phyloP scores from a whole-genome alignment of 2,797 vertebrate species.

The Cuculus canorus region DNA sequence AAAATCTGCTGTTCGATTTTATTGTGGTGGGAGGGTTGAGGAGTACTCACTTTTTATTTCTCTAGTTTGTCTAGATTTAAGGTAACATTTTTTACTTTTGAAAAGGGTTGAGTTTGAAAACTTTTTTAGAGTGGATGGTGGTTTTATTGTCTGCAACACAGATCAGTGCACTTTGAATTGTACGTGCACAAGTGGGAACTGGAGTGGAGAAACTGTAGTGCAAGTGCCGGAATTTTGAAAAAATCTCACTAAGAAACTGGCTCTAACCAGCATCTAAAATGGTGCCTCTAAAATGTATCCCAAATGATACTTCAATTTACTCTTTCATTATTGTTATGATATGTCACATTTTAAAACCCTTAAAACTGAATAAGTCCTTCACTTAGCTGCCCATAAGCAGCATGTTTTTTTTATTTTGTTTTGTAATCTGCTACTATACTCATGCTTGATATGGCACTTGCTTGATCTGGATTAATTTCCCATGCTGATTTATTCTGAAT shows the following conservation, averaged over 20 bases:
- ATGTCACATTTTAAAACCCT: neutral
- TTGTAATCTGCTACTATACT: neutral
- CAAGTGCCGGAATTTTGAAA: neutral
- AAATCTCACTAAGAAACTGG: neutral
- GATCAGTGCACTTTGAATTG: neutral
- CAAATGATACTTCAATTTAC: neutral
- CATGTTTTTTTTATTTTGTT: neutral
- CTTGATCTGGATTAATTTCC: constrained; percentile 27
- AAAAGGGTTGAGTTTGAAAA: neutral
- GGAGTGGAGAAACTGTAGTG: neutral
- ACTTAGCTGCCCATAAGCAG: neutral
- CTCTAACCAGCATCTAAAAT: neutral
- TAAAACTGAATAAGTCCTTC: neutral
- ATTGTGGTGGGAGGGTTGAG: neutral
- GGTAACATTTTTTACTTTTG: neutral
- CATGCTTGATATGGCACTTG: neutral
- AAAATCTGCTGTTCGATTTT: neutral
- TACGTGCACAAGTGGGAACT: neutral
- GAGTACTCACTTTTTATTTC: neutral
- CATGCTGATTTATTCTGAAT: neutral
- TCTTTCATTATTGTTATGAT: neutral
- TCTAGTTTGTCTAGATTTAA: neutral
- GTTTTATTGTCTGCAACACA: neutral
- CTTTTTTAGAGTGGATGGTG: neutral
- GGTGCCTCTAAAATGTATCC: neutral